Conservation (phyloP, 2,113 vertebrate species). For the Motacilla alba region DNA sequence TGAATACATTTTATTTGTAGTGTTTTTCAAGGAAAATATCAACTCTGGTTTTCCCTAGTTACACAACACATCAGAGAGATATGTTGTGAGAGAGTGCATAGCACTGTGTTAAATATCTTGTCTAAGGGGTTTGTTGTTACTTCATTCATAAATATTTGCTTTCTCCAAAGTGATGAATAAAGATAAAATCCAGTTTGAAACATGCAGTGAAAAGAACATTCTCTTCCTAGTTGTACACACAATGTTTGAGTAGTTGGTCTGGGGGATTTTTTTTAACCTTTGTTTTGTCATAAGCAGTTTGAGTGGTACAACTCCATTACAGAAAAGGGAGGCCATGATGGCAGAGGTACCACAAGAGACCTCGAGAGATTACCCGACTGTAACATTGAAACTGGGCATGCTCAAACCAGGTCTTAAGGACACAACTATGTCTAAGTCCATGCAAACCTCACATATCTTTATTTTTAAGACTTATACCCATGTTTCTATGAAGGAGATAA, state of each 20-base stretch:
- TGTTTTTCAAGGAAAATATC: not conserved
- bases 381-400: not conserved
- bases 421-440: not conserved
- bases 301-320: not conserved
- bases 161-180: not conserved
- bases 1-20: not conserved
- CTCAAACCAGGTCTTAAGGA: rapidly evolving
- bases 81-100: not conserved
- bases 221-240: not conserved
- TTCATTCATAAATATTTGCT: not conserved
- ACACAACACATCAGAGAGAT: not conserved
- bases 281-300: not conserved
- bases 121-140: not conserved
- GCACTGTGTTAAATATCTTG: not conserved
- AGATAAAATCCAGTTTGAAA: not conserved
- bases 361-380: not conserved
- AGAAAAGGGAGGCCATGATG: not conserved
- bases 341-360: not conserved
- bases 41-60: not conserved
- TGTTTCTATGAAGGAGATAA: not conserved
- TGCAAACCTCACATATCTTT: not conserved
- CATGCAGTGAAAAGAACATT: not conserved
- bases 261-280: not conserved
- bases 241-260: not conserved
- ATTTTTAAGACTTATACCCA: not conserved